These are phyloP conservation scores for Dermatemys mawii DNA, from an alignment of 2,113 vertebrate genomes.

Conservation along the genomic window DNA sequence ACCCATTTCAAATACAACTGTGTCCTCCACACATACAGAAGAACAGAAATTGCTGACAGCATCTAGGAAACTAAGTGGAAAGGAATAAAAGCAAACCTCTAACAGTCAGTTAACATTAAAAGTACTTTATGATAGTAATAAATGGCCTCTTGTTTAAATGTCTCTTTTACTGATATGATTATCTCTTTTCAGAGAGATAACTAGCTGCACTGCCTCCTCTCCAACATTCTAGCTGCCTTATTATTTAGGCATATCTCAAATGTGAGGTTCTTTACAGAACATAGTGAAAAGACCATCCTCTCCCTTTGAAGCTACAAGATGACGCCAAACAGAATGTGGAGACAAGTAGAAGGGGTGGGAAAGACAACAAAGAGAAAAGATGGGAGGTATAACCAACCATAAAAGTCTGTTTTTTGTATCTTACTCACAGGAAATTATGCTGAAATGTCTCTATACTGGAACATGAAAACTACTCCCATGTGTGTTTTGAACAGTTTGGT, in stretches of 20 bases:
- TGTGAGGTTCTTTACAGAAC: not conserved
- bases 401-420: not conserved
- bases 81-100: slow-evolving; percentile 54
- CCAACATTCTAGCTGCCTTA: slow-evolving; percentile 28
- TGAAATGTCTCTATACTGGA: not conserved
- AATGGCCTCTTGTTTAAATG: slow-evolving; percentile 55
- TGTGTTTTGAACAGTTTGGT: fast-evolving
- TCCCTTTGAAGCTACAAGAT: not conserved
- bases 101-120: slow-evolving; percentile 64
- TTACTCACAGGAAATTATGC: not conserved
- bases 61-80: slow-evolving; percentile 39
- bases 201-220: slow-evolving; percentile 9
- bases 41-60: fast-evolving
- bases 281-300: not conserved
- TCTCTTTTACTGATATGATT: slow-evolving; percentile 57
- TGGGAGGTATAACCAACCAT: not conserved
- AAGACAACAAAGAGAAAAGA: not conserved
- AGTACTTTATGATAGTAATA: slow-evolving; percentile 67
- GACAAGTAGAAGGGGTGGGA: not conserved
- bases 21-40: slow-evolving; percentile 33
- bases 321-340: not conserved
- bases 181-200: slow-evolving; percentile 48
- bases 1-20: slow-evolving; percentile 43
- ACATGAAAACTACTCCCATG: not conserved
- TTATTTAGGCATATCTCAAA: slow-evolving; percentile 18